Evolutionary conservation across 1,140 invertebrate genomes (phyloP), one percentile per base, ranked within the genome.

Genomic region (Drosophila pruinosa): DNA sequence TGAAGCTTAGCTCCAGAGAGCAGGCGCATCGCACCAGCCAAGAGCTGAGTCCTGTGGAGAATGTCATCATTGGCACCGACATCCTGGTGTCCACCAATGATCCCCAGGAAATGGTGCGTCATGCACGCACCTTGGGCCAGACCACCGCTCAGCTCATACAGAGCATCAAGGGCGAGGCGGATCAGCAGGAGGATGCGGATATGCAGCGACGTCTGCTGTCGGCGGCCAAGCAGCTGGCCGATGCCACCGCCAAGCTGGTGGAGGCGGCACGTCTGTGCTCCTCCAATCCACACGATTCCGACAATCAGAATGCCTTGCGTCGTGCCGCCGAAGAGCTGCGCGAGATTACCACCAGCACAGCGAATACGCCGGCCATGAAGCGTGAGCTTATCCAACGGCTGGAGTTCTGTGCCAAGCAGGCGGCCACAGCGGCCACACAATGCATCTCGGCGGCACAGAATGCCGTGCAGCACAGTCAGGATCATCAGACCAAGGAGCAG

Each of bases 201-300:
- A 93, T 97, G 12, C 98, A 99, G 86, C 94, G 96, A 56, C 94
- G 97, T 68, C 91, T 99, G 4, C 91, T 99, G 38, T 97, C 97
- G 0, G 98, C 98, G 0, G 97, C 98, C 3, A 99, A 98, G 91
- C 93, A 96, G 43, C 92, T 99, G 8, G 98, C 98, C 1, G 98
- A 99, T 92, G 98, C 98, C 4, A 99, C 99, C 0, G 96, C 97
- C 0, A 94, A 96, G 70, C 96, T 99, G 95, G 98, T 99, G 1
- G 98, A 99, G 91, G 98, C 98, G 1, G 98, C 99, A 0, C 95
- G 99, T 67, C 94, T 96, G 4, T 98, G 97, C 92, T 97, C 97
- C 8, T 95, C 94, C 22, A 95, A 95, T 90, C 98, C 97, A 0
- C 94, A 95, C 89, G 97, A 99, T 75, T 93, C 95, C 0, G 93